Evolutionary conservation across 2,113 vertebrate genomes (phyloP).

Genomic region (Neodon shergylaensis): DNA sequence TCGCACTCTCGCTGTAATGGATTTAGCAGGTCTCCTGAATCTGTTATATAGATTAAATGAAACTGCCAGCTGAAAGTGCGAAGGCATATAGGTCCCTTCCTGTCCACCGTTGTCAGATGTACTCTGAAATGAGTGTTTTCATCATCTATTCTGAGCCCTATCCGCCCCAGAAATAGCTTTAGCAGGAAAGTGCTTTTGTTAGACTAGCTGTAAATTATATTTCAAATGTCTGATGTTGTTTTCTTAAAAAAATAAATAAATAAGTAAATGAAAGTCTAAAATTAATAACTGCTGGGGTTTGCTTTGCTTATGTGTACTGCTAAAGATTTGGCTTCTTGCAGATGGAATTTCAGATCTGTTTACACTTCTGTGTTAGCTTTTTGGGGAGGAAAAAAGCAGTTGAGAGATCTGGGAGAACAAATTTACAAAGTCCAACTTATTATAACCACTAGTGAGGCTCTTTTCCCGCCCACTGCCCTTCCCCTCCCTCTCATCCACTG

Average conservation of each 20-base stretch:
- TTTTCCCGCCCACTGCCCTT: slow-evolving; percentile 13
- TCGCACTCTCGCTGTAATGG: neutral
- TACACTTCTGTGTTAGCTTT: slow-evolving; percentile 82
- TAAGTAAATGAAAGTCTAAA: slow-evolving; percentile 84
- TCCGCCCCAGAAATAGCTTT: slow-evolving; percentile 78
- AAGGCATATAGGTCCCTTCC: slow-evolving; percentile 68
- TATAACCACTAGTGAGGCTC: slow-evolving; percentile 30
- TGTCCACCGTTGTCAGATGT: slow-evolving; percentile 74
- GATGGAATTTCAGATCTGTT: slow-evolving; percentile 83
- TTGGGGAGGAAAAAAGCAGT: slow-evolving; percentile 58
- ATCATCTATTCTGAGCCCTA: slow-evolving; percentile 80
- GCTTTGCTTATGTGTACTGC: slow-evolving; percentile 82
- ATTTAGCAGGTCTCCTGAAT: slow-evolving; percentile 32
- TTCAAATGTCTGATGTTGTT: slow-evolving; percentile 82
- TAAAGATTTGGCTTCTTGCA: slow-evolving; percentile 82
- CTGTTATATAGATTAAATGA: slow-evolving; percentile 56
- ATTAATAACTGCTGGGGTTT: slow-evolving; percentile 83
- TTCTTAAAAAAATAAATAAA: slow-evolving; percentile 83
- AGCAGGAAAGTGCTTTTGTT: slow-evolving; percentile 81
- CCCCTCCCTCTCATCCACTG: neutral
- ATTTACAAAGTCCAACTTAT: slow-evolving; percentile 77
- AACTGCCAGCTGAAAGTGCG: slow-evolving; percentile 49
- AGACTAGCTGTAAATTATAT: slow-evolving; percentile 82
- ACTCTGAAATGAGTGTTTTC: slow-evolving; percentile 75
- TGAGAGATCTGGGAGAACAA: slow-evolving; percentile 78